phyloP scores from a whole-genome alignment of 2,797 vertebrate species.

The Liasis olivaceus region DNA sequence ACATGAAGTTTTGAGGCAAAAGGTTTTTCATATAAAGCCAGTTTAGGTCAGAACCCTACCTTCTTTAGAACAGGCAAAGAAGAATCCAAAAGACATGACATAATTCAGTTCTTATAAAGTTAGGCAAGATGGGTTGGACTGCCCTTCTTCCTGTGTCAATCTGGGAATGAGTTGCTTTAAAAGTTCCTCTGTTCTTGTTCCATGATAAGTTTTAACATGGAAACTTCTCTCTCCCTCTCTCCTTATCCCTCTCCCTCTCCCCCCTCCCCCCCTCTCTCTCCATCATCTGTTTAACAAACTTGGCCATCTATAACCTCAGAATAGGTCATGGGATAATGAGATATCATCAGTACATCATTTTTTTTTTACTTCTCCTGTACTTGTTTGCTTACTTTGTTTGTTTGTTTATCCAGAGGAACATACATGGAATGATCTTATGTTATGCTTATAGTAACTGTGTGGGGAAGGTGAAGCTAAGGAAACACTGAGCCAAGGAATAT shows the following conservation, averaged over 20 bases:
- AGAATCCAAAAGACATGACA: neutral
- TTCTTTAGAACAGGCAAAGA: neutral
- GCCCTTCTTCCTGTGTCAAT: neutral
- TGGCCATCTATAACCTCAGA: neutral
- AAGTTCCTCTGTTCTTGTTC: too few species aligned
- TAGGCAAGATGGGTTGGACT: neutral
- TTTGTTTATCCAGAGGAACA: neutral
- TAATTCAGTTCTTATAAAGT: neutral
- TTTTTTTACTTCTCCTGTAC: neutral
- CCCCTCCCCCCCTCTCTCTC: neutral
- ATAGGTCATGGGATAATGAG: neutral
- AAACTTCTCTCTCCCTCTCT: neutral
- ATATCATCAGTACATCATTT: too few species aligned
- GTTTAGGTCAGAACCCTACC: neutral
- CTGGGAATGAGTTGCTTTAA: too few species aligned
- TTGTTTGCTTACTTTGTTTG: slow-evolving; percentile 7
- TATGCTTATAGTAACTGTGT: neutral
- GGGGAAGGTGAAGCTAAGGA: neutral
- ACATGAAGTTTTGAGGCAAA: neutral
- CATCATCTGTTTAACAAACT: too few species aligned
- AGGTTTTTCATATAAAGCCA: neutral
- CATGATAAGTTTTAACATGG: neutral
- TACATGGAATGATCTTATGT: neutral
- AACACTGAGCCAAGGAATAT: neutral
- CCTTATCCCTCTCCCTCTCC: neutral